These are phyloP conservation scores for Yoshiicerus persimilis DNA, from an alignment of 1,140 invertebrate genomes.

Conservation along the genomic window DNA sequence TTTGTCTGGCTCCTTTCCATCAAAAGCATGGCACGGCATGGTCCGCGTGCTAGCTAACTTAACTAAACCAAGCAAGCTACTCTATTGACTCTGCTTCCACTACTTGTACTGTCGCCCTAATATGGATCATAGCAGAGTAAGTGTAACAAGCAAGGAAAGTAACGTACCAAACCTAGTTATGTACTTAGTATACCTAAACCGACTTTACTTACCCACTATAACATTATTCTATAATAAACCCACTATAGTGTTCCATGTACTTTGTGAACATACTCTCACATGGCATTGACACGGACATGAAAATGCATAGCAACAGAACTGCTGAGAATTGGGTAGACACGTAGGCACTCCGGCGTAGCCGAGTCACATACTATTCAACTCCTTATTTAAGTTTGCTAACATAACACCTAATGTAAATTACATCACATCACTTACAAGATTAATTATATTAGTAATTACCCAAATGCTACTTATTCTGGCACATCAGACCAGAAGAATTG, in stretches of 20 bases:
- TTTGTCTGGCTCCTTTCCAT: slow-evolving; percentile 6
- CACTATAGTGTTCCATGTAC: background rate
- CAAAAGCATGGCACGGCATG: background rate
- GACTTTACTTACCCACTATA: background rate
- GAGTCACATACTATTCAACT: background rate
- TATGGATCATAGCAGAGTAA: background rate
- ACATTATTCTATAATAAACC: background rate
- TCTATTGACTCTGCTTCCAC: background rate
- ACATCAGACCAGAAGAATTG: too few relatives aligned
- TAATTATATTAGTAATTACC: too few relatives aligned
- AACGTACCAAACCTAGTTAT: background rate
- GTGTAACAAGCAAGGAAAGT: background rate
- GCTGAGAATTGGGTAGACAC: background rate
- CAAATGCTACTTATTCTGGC: too few relatives aligned
- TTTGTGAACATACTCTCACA: background rate
- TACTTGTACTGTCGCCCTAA: background rate
- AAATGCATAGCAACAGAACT: background rate
- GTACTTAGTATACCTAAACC: background rate
- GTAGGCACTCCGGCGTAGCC: background rate
- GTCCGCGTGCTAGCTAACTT: background rate
- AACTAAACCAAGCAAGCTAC: background rate
- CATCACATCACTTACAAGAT: too few relatives aligned
- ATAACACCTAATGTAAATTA: background rate
- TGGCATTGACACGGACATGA: background rate
- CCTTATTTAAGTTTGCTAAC: background rate